Evolutionary conservation across 2,113 vertebrate genomes (phyloP).

Genomic region (Bubo scandiacus): DNA sequence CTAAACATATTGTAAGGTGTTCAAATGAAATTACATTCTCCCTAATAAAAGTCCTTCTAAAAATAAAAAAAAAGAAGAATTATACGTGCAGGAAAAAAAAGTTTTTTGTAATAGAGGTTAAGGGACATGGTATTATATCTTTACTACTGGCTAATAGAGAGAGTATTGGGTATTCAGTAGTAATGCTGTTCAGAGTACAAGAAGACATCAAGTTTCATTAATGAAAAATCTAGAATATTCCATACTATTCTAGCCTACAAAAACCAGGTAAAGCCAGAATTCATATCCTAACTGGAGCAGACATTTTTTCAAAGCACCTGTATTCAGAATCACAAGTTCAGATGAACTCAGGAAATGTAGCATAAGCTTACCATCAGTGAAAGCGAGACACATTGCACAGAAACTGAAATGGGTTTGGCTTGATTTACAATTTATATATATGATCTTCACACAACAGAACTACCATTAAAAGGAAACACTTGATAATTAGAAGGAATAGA

Average conservation of each 20-base stretch:
- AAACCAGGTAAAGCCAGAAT: not conserved
- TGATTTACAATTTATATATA: not conserved
- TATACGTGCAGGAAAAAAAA: not conserved
- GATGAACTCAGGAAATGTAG: not conserved
- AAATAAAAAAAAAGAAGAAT: not conserved
- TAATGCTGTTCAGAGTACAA: not conserved
- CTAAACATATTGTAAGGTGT: not conserved
- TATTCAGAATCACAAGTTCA: not conserved
- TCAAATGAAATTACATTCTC: not conserved
- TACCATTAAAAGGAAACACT: not conserved
- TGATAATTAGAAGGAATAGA: not conserved
- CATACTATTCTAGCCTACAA: not conserved
- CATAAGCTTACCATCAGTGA: not conserved
- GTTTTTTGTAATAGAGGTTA: not conserved
- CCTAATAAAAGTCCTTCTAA: not conserved
- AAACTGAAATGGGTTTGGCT: not conserved
- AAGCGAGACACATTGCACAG: not conserved
- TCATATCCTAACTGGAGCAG: not conserved
- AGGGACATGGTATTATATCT: not conserved
- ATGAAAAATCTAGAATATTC: not conserved
- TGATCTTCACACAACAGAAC: not conserved
- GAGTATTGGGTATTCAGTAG: not conserved
- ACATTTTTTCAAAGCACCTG: not conserved
- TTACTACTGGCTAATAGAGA: not conserved
- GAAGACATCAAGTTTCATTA: not conserved